Evolutionary conservation across 2,888 invertebrate species (phyloP).

Genomic region (Macrosoma leucophasiata): DNA sequence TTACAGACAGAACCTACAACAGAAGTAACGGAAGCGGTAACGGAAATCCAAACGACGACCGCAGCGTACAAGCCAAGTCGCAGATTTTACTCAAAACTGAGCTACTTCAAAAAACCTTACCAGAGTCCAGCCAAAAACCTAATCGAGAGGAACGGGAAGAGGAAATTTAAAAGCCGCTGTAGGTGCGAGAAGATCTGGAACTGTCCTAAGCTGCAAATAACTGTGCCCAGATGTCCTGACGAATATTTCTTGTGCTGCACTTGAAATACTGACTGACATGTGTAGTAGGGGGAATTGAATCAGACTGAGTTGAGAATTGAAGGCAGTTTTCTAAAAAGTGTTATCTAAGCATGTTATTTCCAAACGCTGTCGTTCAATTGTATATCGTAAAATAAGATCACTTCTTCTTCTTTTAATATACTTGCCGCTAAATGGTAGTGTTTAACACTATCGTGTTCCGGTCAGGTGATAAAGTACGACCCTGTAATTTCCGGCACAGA

Average conservation of each 20-base stretch:
- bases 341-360: too few relatives aligned
- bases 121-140: slow-evolving; percentile 40
- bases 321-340: too few relatives aligned
- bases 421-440: too few relatives aligned
- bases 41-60: slow-evolving; percentile 28
- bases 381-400: too few relatives aligned
- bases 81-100: slow-evolving; percentile 45
- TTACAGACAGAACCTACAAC: slow-evolving; percentile 26
- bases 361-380: too few relatives aligned
- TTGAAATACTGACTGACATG: slow-evolving; percentile 26
- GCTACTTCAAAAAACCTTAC: slow-evolving; percentile 41
- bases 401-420: too few relatives aligned
- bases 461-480: too few relatives aligned
- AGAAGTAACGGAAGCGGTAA: slow-evolving; percentile 24
- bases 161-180: slow-evolving; percentile 55
- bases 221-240: slow-evolving; percentile 61
- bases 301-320: too few relatives aligned
- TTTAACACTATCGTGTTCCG: too few relatives aligned
- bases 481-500: too few relatives aligned
- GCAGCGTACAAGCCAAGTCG: slow-evolving; percentile 30
- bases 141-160: slow-evolving; percentile 39
- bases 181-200: slow-evolving; percentile 67
- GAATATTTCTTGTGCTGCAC: slow-evolving; percentile 70
- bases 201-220: slow-evolving; percentile 65
- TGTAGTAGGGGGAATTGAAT: too few relatives aligned